Conservation (phyloP, 1,140 invertebrate genomes). For the Cecropterus lyciades region DNA sequence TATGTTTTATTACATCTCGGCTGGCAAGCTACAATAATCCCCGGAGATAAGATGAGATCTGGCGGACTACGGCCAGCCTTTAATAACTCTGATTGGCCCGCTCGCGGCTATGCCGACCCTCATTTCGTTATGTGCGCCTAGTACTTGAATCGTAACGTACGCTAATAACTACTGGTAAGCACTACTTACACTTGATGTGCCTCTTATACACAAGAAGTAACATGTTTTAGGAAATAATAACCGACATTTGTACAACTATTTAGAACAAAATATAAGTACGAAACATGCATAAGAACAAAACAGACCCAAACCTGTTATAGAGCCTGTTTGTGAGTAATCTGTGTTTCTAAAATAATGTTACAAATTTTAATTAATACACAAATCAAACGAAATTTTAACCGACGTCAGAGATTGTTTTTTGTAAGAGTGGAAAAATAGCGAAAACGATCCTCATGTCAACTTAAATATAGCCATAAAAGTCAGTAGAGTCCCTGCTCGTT, state of each 20-base stretch:
- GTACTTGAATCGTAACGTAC: constrained; percentile 26
- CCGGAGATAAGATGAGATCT: constrained; percentile 32
- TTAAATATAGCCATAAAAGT: no score
- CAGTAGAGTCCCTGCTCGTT: no score
- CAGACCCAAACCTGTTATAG: no score
- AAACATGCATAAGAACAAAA: no score
- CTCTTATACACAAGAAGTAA: background rate
- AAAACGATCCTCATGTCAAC: no score
- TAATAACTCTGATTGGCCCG: constrained; percentile 36
- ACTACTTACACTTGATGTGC: constrained; percentile 21
- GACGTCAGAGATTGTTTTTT: constrained; percentile 40
- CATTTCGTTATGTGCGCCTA: constrained; percentile 33
- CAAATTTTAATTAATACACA: constrained; percentile 10
- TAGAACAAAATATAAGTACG: no score
- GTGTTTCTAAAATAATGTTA: no score
- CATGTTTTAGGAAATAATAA: no score
- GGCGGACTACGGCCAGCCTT: constrained; percentile 32
- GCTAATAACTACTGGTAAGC: constrained; percentile 15
- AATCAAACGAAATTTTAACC: constrained; percentile 40
- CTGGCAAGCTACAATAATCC: constrained; percentile 36
- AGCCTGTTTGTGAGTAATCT: no score
- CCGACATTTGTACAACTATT: no score
- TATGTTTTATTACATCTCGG: constrained; percentile 37
- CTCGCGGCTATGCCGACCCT: constrained; percentile 33
- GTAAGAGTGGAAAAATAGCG: constrained; percentile 40